Percentiles rank a stretch among this genome's conserved stretches.
Evolutionary conservation across 2,113 vertebrate genomes (phyloP).

Genomic region (Plestiodon gilberti): DNA sequence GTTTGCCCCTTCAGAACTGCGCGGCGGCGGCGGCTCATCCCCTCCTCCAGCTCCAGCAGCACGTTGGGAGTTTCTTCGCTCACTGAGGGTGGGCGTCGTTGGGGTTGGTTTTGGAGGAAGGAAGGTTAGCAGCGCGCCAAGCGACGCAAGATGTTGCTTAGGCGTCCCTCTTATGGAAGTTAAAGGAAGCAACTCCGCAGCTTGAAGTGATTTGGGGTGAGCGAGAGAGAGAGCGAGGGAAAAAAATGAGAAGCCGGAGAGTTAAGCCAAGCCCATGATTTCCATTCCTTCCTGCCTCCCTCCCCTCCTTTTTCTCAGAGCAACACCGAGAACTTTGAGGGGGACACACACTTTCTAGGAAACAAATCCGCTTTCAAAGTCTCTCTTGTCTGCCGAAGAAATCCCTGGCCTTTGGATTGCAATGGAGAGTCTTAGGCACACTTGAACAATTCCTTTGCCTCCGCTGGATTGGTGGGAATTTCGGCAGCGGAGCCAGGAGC

Average conservation of each 20-base stretch:
- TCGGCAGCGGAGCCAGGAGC: slow-evolving; percentile 63
- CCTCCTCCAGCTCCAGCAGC: slow-evolving; percentile 52
- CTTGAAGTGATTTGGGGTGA: slow-evolving; percentile 66
- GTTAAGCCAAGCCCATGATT: slow-evolving; percentile 63
- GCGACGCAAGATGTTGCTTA: slow-evolving; percentile 52
- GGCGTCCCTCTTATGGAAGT: slow-evolving; percentile 75
- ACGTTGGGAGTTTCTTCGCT: slow-evolving; percentile 29
- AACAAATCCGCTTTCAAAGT: slow-evolving; percentile 60
- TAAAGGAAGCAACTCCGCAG: slow-evolving; percentile 73
- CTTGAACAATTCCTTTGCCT: slow-evolving; percentile 66
- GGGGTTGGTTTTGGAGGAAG: slow-evolving; percentile 48
- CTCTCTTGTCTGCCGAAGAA: slow-evolving; percentile 71
- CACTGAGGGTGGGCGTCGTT: neutral
- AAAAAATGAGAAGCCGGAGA: slow-evolving; percentile 46
- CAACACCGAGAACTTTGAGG: slow-evolving; percentile 76
- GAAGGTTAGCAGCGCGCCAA: slow-evolving; percentile 31
- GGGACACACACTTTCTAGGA: slow-evolving; percentile 74
- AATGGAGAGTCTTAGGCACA: slow-evolving; percentile 66
- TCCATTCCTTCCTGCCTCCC: slow-evolving; percentile 20
- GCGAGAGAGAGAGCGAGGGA: slow-evolving; percentile 13
- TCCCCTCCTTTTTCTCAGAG: slow-evolving; percentile 48
- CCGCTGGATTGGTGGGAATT: slow-evolving; percentile 73
- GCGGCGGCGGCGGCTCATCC: slow-evolving; percentile 13
- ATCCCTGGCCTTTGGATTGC: slow-evolving; percentile 72
- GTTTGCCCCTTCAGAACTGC: neutral